Conservation (phyloP, 2,888 invertebrate genomes). For the Geotrupes spiniger region DNA sequence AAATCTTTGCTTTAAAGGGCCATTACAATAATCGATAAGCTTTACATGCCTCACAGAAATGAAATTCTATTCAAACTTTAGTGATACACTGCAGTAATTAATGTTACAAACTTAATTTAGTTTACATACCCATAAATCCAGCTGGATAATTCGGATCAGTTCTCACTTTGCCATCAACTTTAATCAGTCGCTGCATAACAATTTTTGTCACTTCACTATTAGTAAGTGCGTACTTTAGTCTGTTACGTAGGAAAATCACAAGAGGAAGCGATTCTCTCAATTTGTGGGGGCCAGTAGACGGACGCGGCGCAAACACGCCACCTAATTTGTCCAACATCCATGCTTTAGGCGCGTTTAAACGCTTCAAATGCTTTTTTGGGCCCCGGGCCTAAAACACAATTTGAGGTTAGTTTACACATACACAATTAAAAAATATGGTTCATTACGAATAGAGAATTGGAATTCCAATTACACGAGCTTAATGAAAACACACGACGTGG, state of each 20-base stretch:
- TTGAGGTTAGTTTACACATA: too few relatives aligned
- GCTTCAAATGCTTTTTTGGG: conserved; percentile 99
- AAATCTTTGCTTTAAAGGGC: conserved; percentile 27
- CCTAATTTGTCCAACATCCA: conserved; percentile 99
- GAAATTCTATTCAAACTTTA: too few relatives aligned
- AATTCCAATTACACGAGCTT: too few relatives aligned
- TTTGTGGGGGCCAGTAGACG: conserved; percentile 97
- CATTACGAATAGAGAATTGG: too few relatives aligned
- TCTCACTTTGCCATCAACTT: conserved; percentile 97
- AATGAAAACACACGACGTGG: too few relatives aligned
- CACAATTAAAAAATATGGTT: conserved; percentile 23
- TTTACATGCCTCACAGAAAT: too few relatives aligned
- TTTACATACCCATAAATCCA: conserved; percentile 90
- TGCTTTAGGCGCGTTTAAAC: conserved; percentile 98
- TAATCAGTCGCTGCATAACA: conserved; percentile 95
- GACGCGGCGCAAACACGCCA: conserved; percentile 96
- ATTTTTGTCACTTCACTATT: conserved; percentile 97
- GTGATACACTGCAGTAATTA: too few relatives aligned
- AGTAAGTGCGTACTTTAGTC: conserved; percentile 96
- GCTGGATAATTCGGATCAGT: conserved; percentile 97
- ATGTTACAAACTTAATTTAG: neutral
- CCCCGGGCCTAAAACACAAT: conserved; percentile 80
- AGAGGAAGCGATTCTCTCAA: conserved; percentile 94
- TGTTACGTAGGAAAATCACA: conserved; percentile 94
- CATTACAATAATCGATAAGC: conserved; percentile 15